phyloP scores from a whole-genome alignment of 1,140 invertebrate genomes.

The Drosophila busckii region DNA sequence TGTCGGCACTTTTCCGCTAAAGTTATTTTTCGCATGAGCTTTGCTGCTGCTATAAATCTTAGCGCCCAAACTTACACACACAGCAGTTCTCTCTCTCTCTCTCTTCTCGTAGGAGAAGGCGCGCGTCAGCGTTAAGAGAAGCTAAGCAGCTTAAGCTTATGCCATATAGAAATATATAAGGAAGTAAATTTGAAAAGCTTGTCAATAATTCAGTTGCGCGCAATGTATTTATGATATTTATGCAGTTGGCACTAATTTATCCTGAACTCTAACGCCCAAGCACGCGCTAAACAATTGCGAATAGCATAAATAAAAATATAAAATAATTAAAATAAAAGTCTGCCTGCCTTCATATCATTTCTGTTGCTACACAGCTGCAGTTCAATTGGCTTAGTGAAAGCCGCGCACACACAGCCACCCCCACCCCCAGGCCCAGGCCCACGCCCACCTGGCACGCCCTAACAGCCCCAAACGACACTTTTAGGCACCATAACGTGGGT shows the following conservation, averaged over 20 bases:
- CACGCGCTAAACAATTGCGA: slow-evolving; percentile 40
- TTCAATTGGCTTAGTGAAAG: background rate
- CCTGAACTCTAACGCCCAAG: slow-evolving; percentile 29
- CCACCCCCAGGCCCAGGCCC: background rate
- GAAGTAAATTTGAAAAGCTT: slow-evolving; percentile 37
- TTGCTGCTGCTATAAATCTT: slow-evolving; percentile 63
- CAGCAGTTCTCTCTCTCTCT: no score
- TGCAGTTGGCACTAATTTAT: slow-evolving; percentile 62
- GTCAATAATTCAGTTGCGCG: slow-evolving; percentile 59
- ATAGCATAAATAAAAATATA: no score
- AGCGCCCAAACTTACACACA: slow-evolving; percentile 26
- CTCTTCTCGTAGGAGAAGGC: no score
- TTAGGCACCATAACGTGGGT: slow-evolving; percentile 67
- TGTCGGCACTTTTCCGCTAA: slow-evolving; percentile 73
- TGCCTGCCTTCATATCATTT: no score
- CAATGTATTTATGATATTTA: slow-evolving; percentile 31
- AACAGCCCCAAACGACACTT: slow-evolving; percentile 48
- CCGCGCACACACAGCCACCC: background rate
- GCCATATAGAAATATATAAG: slow-evolving; percentile 2
- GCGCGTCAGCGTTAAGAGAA: background rate
- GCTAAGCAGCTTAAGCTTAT: slow-evolving; percentile 52
- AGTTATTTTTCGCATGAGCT: slow-evolving; percentile 72
- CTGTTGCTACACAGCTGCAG: background rate
- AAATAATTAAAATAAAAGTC: no score
- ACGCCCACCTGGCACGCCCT: background rate